Evolutionary conservation across 53 echinoderm and acorn worm genomes (phyloP).

Genomic region (Actinopyga echinites): DNA sequence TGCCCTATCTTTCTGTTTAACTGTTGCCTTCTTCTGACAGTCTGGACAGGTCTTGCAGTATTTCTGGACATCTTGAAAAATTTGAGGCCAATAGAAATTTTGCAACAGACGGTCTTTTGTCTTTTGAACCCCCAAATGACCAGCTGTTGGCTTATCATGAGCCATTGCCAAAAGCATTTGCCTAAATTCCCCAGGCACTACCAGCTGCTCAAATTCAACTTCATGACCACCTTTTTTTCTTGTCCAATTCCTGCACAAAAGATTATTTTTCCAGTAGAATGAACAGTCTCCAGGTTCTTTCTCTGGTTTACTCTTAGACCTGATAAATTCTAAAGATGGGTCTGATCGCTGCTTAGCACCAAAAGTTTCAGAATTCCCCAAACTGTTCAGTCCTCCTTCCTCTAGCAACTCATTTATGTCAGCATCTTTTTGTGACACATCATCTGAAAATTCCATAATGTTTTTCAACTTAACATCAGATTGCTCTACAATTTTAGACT

Average conservation of each 20-base stretch:
- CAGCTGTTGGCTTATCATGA: neutral
- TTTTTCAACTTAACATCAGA: too few relatives aligned
- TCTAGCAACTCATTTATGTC: too few relatives aligned
- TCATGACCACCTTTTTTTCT: neutral
- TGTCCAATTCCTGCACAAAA: conserved; percentile 5
- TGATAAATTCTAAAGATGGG: neutral
- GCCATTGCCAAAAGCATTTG: neutral
- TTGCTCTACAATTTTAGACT: too few relatives aligned
- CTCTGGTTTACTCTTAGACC: neutral
- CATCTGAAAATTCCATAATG: too few relatives aligned
- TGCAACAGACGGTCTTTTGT: neutral
- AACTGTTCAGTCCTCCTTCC: too few relatives aligned
- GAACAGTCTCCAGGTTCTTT: neutral
- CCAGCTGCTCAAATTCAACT: neutral
- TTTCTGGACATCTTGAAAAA: neutral
- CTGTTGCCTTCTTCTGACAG: neutral
- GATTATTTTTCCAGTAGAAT: conserved; percentile 8
- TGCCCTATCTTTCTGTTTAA: neutral
- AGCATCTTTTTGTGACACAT: too few relatives aligned
- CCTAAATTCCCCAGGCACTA: conserved; percentile 1
- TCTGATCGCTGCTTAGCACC: too few relatives aligned
- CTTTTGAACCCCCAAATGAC: neutral
- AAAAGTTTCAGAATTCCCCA: too few relatives aligned
- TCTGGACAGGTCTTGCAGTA: neutral
- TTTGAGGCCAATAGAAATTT: neutral